Base-by-base conservation (phyloP, 1,140 invertebrate genomes). In the Drosophila parabipectinata region DNA sequence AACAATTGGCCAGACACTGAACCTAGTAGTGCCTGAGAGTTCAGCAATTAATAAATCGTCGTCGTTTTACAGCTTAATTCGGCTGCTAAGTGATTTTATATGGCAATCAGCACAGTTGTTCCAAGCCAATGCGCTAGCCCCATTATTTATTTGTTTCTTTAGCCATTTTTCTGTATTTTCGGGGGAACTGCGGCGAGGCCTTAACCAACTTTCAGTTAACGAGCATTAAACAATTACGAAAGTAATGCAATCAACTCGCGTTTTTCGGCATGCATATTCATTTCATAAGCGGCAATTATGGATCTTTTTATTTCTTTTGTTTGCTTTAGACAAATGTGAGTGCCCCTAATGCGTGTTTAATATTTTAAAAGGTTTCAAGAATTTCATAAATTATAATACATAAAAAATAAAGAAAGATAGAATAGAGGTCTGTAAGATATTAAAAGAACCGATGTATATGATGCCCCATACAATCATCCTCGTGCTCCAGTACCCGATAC, bases 211-310 rank as follows among this genome's bases (percentile, higher is more conserved):
- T 69, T 69, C 66, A 52, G 63, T 32, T 69, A 69, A 69, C 66
- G 66, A 57, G 66, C 66, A 69, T 69, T 69, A 68, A 69, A 69
- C 66, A 69, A 69, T 69, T 69, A 69, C 66, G 66, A 68, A 68
- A 69, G 56, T 48, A 69, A 56, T 69, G 66, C 66, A 69, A 69
- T 69, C 66, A 68, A 69, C 63, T 69, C 51, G 34, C 15, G 68
- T 69, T 68, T 37, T 69, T 68, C 63, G 66, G 66, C 64, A 68
- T 69, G 51, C 66, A 69, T 69, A 69, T 69, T 68, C 66, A 68
- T 69, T 69, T 69, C 66, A 69, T 56, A 68, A 69, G 63, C 66
- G 32, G 63, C 63, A 68, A 69, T 69, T 69, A 68, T 69, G 52
- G 51, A 45, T 30, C 14, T 4, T 12, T 32, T 10, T 32, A 18